Percentiles rank a stretch among this genome's conserved stretches.
These are phyloP conservation scores for Girardinichthys multiradiatus DNA, from an alignment of 2,113 vertebrate genomes.

Conservation along the genomic window DNA sequence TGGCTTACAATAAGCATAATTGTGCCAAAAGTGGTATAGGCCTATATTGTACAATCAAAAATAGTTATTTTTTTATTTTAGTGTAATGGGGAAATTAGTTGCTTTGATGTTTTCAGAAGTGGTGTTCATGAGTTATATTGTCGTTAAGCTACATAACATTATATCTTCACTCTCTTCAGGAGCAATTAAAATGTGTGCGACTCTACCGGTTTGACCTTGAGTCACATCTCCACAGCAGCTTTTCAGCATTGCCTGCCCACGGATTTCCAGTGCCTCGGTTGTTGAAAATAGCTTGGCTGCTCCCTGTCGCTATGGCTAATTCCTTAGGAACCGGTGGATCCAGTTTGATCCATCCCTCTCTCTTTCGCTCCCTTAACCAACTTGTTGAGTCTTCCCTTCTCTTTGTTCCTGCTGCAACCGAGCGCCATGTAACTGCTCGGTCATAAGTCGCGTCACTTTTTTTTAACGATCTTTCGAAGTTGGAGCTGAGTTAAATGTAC, in stretches of 20 bases:
- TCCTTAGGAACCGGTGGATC: constrained; percentile 97
- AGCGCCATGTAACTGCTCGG: constrained; percentile 26
- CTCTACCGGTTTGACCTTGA: constrained; percentile 43
- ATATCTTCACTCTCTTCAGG: constrained; percentile 12
- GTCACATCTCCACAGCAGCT: constrained; percentile 37
- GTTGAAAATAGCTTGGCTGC: constrained; percentile 72
- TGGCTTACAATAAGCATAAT: neutral
- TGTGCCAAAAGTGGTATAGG: neutral
- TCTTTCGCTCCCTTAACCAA: constrained; percentile 63
- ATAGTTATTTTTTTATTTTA: neutral
- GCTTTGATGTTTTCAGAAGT: neutral
- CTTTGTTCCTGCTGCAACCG: constrained; percentile 33
- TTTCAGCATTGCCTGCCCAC: constrained; percentile 64
- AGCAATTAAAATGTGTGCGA: constrained; percentile 6
- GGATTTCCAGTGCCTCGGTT: constrained; percentile 77
- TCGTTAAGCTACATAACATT: constrained; percentile 1
- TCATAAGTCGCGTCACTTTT: constrained; percentile 22
- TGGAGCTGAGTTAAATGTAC: neutral
- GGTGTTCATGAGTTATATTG: neutral
- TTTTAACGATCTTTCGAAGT: constrained; percentile 29
- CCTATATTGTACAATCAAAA: neutral
- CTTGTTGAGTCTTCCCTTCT: constrained; percentile 63
- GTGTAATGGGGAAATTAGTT: neutral
- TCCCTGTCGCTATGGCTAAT: constrained; percentile 84
- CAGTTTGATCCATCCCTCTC: constrained; percentile 90